Evolutionary conservation across 2,888 invertebrate species (phyloP), one percentile per base, ranked within the genome.

Genomic region (Tineola bisselliella): DNA sequence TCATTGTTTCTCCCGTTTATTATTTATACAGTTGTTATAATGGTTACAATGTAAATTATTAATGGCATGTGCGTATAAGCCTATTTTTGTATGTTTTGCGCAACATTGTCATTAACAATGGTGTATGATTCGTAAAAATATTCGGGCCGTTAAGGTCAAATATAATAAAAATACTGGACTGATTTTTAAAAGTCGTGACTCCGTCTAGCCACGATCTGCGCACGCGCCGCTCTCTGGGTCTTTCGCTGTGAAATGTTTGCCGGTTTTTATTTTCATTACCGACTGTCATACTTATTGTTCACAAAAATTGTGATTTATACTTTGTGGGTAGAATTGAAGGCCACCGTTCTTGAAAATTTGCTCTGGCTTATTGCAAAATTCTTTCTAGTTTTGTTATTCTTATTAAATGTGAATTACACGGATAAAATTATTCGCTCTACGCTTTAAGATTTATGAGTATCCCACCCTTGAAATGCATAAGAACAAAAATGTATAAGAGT

Each of bases 261-360:
- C 71, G 74, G 75, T 77, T 71, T 75, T 74, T 73, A n/a, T 73
- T 71, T 61, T 61, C 58, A 44, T 52, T 72, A 69, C 72, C 70
- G 69, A 70, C 73, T 78, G 79, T 78, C 81, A 77, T 80, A 71
- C 66, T 74, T 68, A 81, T 84, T 86, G 83, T 84, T 78, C 68
- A 71, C 70, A 65, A 72, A 69, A 58, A 72, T 75, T 74, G 75
- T 84, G 81, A 84, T 84, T 83, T 77, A 84, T 81, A 73, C 70
- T 69, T 65, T 67, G 48, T 15, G 6, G 69, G 68, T 72, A 72
- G 72, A 64, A 66, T 67, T 71, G 83, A 86, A 84, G 86, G 84
- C 75, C 72, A 48, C 17, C n/a, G 17, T 48, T 48, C 48, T 17
- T 48, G 15, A 13, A 48, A 48, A 48, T 15, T 3, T 48, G 15